phyloP scores from a whole-genome alignment of 2,888 invertebrate genomes.

The Tribolium freemani region DNA sequence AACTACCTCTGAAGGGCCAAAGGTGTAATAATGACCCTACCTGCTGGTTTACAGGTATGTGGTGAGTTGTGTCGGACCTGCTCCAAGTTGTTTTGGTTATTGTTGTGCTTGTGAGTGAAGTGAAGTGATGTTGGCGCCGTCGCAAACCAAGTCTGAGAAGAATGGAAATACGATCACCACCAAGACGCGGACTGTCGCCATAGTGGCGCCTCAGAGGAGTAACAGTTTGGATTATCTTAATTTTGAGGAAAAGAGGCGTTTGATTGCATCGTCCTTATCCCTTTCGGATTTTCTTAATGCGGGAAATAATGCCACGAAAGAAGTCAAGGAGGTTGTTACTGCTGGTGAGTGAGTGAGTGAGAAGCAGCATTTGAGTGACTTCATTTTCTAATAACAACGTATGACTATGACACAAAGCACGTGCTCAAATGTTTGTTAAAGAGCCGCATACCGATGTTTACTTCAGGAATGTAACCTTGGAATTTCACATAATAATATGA shows the following conservation, averaged over 20 bases:
- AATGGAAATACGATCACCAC: constrained; percentile 47
- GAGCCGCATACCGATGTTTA: too few relatives aligned
- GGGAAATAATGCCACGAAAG: constrained; percentile 59
- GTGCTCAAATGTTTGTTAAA: background rate
- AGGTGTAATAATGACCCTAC: constrained; percentile 21
- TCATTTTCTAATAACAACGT: background rate
- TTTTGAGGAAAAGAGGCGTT: constrained; percentile 91
- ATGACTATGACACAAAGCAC: background rate
- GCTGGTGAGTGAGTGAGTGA: constrained; percentile 58
- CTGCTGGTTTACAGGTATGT: constrained; percentile 8
- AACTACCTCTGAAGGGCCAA: background rate
- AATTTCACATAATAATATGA: too few relatives aligned
- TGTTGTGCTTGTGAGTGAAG: constrained; percentile 31
- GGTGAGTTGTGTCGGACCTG: constrained; percentile 15
- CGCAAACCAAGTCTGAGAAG: constrained; percentile 59
- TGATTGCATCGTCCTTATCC: constrained; percentile 90
- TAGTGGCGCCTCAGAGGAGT: constrained; percentile 81
- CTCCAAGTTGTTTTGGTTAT: background rate
- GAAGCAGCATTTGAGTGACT: background rate
- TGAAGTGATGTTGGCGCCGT: constrained; percentile 24
- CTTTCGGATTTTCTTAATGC: constrained; percentile 80
- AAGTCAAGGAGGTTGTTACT: constrained; percentile 63
- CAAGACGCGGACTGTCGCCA: constrained; percentile 74
- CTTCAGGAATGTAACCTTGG: too few relatives aligned
- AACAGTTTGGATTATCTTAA: constrained; percentile 91